These are phyloP conservation scores for Pegoplata infirma DNA, from an alignment of 2,888 invertebrate species.

Conservation along the genomic window DNA sequence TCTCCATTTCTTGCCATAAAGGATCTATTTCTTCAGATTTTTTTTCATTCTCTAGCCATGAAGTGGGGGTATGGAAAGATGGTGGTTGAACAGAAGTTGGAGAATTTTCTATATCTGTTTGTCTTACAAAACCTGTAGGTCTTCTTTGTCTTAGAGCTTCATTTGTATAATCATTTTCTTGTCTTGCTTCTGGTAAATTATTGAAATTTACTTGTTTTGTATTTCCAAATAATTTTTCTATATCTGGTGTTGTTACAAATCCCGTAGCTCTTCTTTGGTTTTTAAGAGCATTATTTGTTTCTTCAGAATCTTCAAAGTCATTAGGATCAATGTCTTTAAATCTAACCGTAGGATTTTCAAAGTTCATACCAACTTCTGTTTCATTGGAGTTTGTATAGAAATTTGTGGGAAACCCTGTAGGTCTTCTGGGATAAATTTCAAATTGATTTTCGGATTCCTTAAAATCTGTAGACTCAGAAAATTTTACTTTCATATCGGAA, in stretches of 20 bases:
- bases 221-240: not conserved
- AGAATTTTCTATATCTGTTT: not conserved
- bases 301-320: not conserved
- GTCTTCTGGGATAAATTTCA: constrained; percentile 21
- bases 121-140: constrained; percentile 30
- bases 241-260: not conserved
- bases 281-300: not conserved
- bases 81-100: too few relatives aligned
- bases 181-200: not conserved
- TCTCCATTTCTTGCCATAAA: constrained; percentile 64
- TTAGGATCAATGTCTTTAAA: not conserved
- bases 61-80: too few relatives aligned
- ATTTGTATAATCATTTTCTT: not conserved
- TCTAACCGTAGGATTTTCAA: not conserved
- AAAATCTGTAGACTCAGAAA: constrained; percentile 16
- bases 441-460: not conserved
- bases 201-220: constrained; percentile 21
- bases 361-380: not conserved
- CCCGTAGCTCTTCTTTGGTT: constrained; percentile 29
- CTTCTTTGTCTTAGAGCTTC: constrained; percentile 31
- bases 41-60: not conserved
- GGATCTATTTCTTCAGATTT: not conserved
- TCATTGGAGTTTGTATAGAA: not conserved
- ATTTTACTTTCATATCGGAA: not conserved
- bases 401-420: constrained; percentile 29